A percentile compares a stretch with the other conserved stretches of the same genome.
These are phyloP conservation scores for Lutjanus erythropterus DNA, from an alignment of 2,113 vertebrate species.

Conservation along the genomic window DNA sequence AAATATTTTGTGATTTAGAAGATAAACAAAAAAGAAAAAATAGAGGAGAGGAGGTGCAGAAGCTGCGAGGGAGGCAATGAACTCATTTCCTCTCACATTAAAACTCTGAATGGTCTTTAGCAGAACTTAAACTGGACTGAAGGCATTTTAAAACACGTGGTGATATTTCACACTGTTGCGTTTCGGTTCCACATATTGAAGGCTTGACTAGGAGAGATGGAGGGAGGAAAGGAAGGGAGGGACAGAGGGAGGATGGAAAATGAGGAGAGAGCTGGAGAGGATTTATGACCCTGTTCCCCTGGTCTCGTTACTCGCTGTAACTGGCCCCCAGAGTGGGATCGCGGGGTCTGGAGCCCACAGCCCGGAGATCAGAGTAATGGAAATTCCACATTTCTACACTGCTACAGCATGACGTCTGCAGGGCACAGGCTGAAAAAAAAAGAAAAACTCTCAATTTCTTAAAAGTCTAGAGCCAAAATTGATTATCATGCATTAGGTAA, in stretches of 20 bases:
- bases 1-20: slow-evolving; percentile 47
- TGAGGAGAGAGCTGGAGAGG: slow-evolving; percentile 69
- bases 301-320: slow-evolving; percentile 83
- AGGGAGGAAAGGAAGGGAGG: slow-evolving; percentile 48
- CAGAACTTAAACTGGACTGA: neutral
- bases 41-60: slow-evolving; percentile 15
- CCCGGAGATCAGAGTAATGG: slow-evolving; percentile 78
- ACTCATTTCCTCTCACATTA: slow-evolving; percentile 55
- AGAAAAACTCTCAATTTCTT: slow-evolving; percentile 34
- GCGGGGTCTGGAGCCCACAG: slow-evolving; percentile 69
- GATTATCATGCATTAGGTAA: slow-evolving; percentile 33
- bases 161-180: slow-evolving; percentile 52
- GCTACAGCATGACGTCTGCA: slow-evolving; percentile 58
- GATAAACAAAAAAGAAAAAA: slow-evolving; percentile 54
- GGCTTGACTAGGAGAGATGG: slow-evolving; percentile 43
- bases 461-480: slow-evolving; percentile 4
- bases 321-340: slow-evolving; percentile 82
- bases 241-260: slow-evolving; percentile 63
- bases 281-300: slow-evolving; percentile 82
- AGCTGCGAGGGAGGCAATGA: slow-evolving; percentile 18
- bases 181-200: slow-evolving; percentile 58
- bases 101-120: slow-evolving; percentile 51
- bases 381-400: slow-evolving; percentile 80
- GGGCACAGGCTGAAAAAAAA: slow-evolving; percentile 49
- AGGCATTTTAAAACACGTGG: slow-evolving; percentile 53